Percentiles rank a stretch among this genome's conserved stretches.
phyloP scores from a whole-genome alignment of 2,113 vertebrate species.

The Emberiza fucata region DNA sequence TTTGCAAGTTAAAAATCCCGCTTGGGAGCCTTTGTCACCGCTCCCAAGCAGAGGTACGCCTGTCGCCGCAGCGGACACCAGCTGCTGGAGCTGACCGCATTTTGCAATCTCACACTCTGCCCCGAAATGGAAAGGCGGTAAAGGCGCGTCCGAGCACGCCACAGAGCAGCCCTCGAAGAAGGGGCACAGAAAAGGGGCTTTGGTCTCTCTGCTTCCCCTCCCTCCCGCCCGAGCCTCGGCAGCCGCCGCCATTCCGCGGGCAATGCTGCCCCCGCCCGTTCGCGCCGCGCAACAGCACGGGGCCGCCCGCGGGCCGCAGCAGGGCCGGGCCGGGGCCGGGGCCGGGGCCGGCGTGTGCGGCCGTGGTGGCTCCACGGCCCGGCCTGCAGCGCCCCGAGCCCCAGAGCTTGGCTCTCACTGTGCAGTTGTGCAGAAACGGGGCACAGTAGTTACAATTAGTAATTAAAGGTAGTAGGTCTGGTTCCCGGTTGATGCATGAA shows the following conservation, averaged over 20 bases:
- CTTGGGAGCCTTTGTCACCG: not conserved
- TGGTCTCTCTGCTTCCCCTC: not conserved
- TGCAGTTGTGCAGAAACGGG: accelerated
- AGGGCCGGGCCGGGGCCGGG: not conserved
- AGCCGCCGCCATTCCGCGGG: slow-evolving; percentile 15
- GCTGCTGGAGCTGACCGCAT: not conserved
- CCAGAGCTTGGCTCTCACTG: accelerated
- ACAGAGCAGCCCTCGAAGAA: accelerated
- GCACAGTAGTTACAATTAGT: accelerated
- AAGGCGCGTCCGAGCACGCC: too few species aligned
- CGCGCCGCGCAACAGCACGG: not conserved
- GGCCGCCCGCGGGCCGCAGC: not conserved
- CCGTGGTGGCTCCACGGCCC: not conserved
- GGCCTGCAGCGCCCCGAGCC: accelerated
- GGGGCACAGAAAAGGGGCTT: too few species aligned
- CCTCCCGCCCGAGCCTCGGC: not conserved
- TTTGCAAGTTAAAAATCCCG: not conserved
- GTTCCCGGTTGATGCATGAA: accelerated
- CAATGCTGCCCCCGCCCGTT: slow-evolving; percentile 53
- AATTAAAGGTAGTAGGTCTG: accelerated
- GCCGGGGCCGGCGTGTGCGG: not conserved
- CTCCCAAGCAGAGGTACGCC: not conserved
- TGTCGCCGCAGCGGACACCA: not conserved
- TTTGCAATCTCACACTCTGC: not conserved
- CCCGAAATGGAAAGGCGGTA: not conserved